Evolutionary conservation across 1,140 invertebrate genomes (phyloP).

Genomic region (Sitodiplosis mosellana): DNA sequence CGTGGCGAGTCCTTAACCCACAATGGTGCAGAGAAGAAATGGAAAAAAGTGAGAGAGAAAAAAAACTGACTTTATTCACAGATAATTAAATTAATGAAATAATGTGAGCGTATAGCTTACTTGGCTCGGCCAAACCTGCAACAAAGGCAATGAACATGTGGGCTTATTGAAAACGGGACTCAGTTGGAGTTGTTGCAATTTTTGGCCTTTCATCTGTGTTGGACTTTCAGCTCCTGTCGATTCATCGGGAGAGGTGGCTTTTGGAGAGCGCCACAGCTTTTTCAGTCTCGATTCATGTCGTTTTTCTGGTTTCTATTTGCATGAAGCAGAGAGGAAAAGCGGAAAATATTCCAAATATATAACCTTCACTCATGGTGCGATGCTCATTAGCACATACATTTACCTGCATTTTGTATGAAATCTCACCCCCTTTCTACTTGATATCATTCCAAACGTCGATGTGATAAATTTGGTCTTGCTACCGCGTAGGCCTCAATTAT

Average conservation of each 20-base stretch:
- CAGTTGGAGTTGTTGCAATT: neutral
- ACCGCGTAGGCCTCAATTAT: too few relatives aligned
- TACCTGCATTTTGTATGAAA: too few relatives aligned
- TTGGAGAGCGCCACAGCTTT: slow-evolving; percentile 27
- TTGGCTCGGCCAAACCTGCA: slow-evolving; percentile 43
- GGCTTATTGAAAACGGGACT: slow-evolving; percentile 16
- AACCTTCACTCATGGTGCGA: too few relatives aligned
- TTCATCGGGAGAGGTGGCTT: slow-evolving; percentile 25
- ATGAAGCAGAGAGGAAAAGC: too few relatives aligned
- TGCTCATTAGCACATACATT: too few relatives aligned
- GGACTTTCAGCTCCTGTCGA: slow-evolving; percentile 24
- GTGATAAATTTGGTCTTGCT: too few relatives aligned
- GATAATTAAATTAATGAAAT: too few relatives aligned
- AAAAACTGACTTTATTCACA: neutral
- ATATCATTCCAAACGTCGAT: too few relatives aligned
- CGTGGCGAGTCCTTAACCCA: slow-evolving; percentile 37
- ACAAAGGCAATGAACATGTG: slow-evolving; percentile 36
- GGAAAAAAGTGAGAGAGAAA: slow-evolving; percentile 7
- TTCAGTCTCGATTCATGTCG: slow-evolving; percentile 27
- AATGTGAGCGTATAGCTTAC: slow-evolving; percentile 9
- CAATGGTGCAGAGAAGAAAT: slow-evolving; percentile 3
- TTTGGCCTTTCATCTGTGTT: slow-evolving; percentile 14
- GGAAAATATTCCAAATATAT: too few relatives aligned
- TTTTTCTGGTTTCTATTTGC: slow-evolving; percentile 27
- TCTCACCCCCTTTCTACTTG: too few relatives aligned